Conservation (phyloP, 1,140 invertebrate species). For the Zaprionus gabonicus region DNA sequence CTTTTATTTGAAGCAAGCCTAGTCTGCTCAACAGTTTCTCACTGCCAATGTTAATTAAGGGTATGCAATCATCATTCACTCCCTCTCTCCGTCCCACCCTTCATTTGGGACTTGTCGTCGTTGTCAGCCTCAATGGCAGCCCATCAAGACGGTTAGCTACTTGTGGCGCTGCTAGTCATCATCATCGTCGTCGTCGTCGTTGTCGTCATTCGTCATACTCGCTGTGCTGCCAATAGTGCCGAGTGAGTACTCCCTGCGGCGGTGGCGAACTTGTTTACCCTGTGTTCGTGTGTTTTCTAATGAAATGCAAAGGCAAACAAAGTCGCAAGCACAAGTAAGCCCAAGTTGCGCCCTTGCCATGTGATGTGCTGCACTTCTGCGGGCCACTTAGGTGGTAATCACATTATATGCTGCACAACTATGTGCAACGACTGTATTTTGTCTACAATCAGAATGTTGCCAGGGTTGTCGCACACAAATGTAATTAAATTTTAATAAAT, state of each 20-base stretch:
- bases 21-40: background rate
- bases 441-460: constrained; percentile 38
- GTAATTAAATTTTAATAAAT: constrained; percentile 68
- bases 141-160: constrained; percentile 43
- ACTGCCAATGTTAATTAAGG: background rate
- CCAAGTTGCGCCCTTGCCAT: constrained; percentile 19
- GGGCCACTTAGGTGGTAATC: constrained; percentile 66
- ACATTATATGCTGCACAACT: constrained; percentile 32
- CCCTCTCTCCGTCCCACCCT: constrained; percentile 16
- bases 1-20: background rate
- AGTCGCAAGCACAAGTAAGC: constrained; percentile 1
- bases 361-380: background rate
- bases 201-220: constrained; percentile 10
- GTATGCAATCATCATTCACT: constrained; percentile 24
- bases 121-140: constrained; percentile 53
- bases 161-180: constrained; percentile 13
- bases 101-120: constrained; percentile 50
- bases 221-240: background rate
- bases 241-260: constrained; percentile 38
- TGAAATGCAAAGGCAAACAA: constrained; percentile 80
- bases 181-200: constrained; percentile 15
- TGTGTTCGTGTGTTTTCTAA: constrained; percentile 68
- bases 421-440: background rate
- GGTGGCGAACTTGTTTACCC: background rate
- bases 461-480: constrained; percentile 44